Percentiles rank a stretch among this genome's conserved stretches.
Conservation (phyloP, 2,797 vertebrate species). For the Pachyuromys duprasi region DNA sequence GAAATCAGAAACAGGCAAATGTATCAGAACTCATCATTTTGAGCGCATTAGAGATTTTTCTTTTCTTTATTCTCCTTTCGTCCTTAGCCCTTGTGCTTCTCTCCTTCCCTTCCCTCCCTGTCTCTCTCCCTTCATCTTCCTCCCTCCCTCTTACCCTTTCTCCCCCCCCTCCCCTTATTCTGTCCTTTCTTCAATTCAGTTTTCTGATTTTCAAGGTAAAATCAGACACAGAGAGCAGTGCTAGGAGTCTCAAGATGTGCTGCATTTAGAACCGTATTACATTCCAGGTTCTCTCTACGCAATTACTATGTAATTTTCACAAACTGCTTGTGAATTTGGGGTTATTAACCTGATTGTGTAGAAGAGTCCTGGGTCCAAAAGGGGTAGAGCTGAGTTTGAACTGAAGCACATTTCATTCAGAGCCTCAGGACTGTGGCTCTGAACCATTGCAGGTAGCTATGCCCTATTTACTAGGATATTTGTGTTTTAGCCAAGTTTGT, state of each 20-base stretch:
- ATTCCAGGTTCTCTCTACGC: not conserved
- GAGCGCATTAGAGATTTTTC: not conserved
- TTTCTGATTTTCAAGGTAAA: conserved; percentile 29
- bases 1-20: conserved; percentile 48
- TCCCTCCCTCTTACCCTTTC: too few relatives aligned
- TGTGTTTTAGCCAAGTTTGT: conserved; percentile 63
- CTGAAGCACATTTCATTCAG: not conserved
- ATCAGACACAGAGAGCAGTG: not conserved
- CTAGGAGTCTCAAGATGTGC: not conserved
- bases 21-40: not conserved
- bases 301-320: conserved; percentile 1
- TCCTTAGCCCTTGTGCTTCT: not conserved
- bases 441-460: conserved; percentile 18
- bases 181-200: not conserved
- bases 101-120: too few relatives aligned
- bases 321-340: not conserved
- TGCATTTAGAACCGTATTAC: not conserved
- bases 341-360: conserved; percentile 48
- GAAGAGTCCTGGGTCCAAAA: not conserved
- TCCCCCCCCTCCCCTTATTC: not conserved
- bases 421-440: conserved; percentile 30
- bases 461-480: conserved; percentile 53
- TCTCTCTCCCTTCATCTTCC: not conserved
- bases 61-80: not conserved
- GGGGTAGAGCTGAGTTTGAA: conserved; percentile 31